Evolutionary conservation across 2,888 invertebrate species (phyloP), one percentile per base, ranked within the genome.

Genomic region (Lacanobia wlatinum): DNA sequence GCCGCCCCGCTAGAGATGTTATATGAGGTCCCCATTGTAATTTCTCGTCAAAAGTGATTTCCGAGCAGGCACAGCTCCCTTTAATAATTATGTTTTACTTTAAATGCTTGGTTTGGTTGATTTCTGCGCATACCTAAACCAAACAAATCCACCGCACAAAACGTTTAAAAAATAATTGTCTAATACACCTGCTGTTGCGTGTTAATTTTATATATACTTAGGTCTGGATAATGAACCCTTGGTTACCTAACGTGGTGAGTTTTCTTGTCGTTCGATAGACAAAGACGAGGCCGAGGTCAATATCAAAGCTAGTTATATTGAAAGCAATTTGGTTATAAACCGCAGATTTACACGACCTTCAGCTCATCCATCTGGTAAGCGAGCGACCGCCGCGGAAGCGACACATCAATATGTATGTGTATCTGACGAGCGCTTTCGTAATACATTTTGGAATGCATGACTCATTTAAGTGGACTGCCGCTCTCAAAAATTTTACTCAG

Each of bases 291-390:
- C n/a, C 58, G 55, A 65, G 53, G 52, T 70, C 62, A 43, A 59
- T 64, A 58, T 52, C 34, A 62, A 53, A 72, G 50, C 70, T 56
- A 67, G 64, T 61, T 65, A 73, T 56, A 67, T 75, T 67, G 55
- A 60, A 71, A 71, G 64, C 69, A 76, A 73, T 78, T 83, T 70
- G 56, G 71, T 78, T 78, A 82, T 73, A 67, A 69, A 74, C 69
- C 60, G 64, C 72, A 76, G 70, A 74, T 84, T 74, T 74, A 43
- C 65, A 52, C 61, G 76, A 71, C 76, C 82, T 78, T 84, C 71
- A 63, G 38, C 71, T 68, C 64, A 53, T 76, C 75, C 76, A 83
- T 78, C 68, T 76, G 73, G 68, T 66, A 62, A 72, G 73, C 76
- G 72, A 70, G 59, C 43, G 76, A 73, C 48, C 65, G 43, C 55